Conservation (phyloP, 2,888 invertebrate species). For the Pseudococcus jackbeardsleyi region DNA sequence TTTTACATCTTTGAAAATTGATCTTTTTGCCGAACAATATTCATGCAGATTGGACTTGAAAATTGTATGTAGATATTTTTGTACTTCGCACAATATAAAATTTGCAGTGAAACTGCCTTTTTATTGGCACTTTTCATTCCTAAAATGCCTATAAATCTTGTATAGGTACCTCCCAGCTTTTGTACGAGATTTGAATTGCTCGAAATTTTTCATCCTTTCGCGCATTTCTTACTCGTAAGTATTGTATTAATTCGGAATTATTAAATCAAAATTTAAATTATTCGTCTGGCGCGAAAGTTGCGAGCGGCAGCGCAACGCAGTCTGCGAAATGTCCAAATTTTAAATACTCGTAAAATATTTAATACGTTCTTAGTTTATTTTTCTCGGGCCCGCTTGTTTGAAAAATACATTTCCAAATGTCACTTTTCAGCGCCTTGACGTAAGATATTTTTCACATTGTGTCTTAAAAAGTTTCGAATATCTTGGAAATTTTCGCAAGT, state of each 20-base stretch:
- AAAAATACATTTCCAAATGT: slow-evolving; percentile 7
- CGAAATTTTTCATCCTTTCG: background rate
- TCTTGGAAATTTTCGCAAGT: background rate
- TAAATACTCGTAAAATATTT: slow-evolving; percentile 5
- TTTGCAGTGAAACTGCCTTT: background rate
- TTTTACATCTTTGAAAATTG: background rate
- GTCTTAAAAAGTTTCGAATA: background rate
- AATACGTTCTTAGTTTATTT: slow-evolving; percentile 12
- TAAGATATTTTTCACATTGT: background rate
- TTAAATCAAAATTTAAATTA: slow-evolving; percentile 14
- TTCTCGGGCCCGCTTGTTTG: background rate
- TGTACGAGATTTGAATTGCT: background rate
- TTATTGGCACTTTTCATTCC: background rate
- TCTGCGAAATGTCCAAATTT: slow-evolving; percentile 7
- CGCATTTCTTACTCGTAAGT: background rate
- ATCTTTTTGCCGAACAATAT: background rate
- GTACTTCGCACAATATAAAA: background rate
- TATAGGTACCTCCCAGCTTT: background rate
- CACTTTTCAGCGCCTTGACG: slow-evolving; percentile 12
- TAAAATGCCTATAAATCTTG: background rate
- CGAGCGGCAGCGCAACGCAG: background rate
- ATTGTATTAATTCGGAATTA: background rate
- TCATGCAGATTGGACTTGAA: background rate
- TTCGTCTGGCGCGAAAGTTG: background rate
- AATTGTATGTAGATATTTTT: background rate